Evolutionary conservation across 2,888 invertebrate species (phyloP).

Genomic region (Chloroclysta siterata): DNA sequence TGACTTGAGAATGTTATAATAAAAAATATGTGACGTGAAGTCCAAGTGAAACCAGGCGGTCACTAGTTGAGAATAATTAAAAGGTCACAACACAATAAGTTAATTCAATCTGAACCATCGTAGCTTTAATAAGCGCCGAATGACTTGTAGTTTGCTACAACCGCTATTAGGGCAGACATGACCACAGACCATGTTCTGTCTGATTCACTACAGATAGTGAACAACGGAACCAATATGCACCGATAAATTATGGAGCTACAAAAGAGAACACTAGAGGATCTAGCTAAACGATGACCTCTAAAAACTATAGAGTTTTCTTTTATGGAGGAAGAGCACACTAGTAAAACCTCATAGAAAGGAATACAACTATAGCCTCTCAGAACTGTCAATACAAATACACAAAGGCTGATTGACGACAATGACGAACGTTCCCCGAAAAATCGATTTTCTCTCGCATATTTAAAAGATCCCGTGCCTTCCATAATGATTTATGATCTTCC

Average conservation of each 20-base stretch:
- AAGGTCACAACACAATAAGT: slow-evolving; percentile 60
- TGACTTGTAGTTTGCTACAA: slow-evolving; percentile 72
- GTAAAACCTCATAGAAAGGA: slow-evolving; percentile 9
- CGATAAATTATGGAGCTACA: slow-evolving; percentile 13
- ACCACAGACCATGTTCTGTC: slow-evolving; percentile 60
- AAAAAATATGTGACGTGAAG: background rate
- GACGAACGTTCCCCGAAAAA: slow-evolving; percentile 71
- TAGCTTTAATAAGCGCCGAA: slow-evolving; percentile 73
- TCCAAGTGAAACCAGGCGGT: slow-evolving; percentile 3
- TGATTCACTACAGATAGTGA: slow-evolving; percentile 40
- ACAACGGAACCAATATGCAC: slow-evolving; percentile 27
- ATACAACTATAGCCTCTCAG: slow-evolving; percentile 37
- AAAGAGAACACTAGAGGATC: slow-evolving; percentile 3
- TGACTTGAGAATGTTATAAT: no score
- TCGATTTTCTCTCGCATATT: slow-evolving; percentile 72
- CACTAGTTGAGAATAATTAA: slow-evolving; percentile 19
- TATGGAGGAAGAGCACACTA: background rate
- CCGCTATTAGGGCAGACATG: slow-evolving; percentile 52
- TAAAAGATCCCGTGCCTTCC: slow-evolving; percentile 70
- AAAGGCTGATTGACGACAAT: slow-evolving; percentile 64
- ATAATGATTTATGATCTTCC: slow-evolving; percentile 81
- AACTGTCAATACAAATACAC: slow-evolving; percentile 65
- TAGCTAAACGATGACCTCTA: background rate
- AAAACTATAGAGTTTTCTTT: background rate
- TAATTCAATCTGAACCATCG: slow-evolving; percentile 78